Percentiles rank a stretch among this genome's conserved stretches.
phyloP scores from a whole-genome alignment of 1,140 invertebrate species.

The Frieseomelitta varia region DNA sequence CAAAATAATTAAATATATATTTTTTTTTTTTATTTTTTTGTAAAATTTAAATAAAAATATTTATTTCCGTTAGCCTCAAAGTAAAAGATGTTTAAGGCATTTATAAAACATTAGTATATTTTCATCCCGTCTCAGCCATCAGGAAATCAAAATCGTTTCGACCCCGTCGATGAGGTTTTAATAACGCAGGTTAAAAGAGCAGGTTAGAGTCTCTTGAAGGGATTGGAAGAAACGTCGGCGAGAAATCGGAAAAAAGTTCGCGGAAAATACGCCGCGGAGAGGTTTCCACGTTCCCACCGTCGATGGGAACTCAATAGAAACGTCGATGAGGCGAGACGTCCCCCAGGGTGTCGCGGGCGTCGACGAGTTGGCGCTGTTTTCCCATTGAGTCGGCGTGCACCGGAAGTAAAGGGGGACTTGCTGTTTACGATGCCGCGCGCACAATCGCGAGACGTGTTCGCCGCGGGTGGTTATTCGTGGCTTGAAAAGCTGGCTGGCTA shows the following conservation, averaged over 20 bases:
- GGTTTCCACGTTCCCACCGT: background rate
- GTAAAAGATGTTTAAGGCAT: no score
- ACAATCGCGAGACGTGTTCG: constrained; percentile 28
- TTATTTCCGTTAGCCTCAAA: no score
- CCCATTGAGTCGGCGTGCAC: background rate
- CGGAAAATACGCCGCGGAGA: background rate
- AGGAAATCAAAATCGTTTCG: no score
- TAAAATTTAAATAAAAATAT: no score
- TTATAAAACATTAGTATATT: no score
- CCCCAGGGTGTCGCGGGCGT: background rate
- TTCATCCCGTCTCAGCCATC: no score
- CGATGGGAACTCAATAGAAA: constrained; percentile 21
- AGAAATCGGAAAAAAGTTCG: background rate
- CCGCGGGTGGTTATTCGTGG: constrained; percentile 32
- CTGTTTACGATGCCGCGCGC: constrained; percentile 29
- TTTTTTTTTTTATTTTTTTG: no score
- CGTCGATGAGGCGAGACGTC: constrained; percentile 10
- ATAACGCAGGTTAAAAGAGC: no score
- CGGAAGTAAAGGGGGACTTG: constrained; percentile 16
- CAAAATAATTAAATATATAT: no score
- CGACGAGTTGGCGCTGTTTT: background rate
- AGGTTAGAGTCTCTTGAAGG: no score
- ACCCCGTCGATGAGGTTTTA: no score
- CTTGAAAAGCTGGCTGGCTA: background rate
- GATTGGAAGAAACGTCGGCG: no score